Evolutionary conservation across 2,113 vertebrate genomes (phyloP).

Genomic region (Plecturocebus donacophilus): DNA sequence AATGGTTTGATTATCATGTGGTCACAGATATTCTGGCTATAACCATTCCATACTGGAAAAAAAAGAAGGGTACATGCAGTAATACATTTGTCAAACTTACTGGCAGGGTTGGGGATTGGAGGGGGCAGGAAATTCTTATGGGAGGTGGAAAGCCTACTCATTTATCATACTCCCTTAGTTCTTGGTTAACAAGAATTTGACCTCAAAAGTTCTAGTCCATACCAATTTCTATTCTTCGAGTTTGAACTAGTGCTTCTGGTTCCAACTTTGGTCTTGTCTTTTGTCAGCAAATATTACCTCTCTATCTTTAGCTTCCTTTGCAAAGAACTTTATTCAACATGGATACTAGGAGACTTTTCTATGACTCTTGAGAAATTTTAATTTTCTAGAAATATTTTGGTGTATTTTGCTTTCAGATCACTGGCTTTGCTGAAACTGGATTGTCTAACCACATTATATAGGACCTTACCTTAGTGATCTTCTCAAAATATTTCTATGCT

Average conservation of each 20-base stretch:
- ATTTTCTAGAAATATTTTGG: background rate
- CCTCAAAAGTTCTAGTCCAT: background rate
- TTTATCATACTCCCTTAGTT: background rate
- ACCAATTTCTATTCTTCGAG: background rate
- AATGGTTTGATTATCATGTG: background rate
- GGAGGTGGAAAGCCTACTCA: fast-evolving
- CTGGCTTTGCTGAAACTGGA: background rate
- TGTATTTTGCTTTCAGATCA: background rate
- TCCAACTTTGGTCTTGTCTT: background rate
- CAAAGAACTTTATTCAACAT: background rate
- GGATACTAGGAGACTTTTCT: background rate
- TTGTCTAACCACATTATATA: background rate
- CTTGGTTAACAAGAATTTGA: background rate
- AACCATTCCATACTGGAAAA: background rate
- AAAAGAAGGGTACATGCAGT: background rate
- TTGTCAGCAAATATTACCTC: background rate
- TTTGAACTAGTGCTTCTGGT: background rate
- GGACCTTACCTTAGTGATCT: background rate
- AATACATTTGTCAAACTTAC: background rate
- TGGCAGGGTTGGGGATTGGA: too few species aligned
- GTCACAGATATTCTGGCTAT: background rate
- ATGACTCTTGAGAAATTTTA: background rate
- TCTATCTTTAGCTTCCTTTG: background rate
- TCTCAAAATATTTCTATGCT: background rate
- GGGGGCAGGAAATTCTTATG: background rate